A percentile compares a stretch with the other conserved stretches of the same genome.
phyloP scores from a whole-genome alignment of 2,113 vertebrate species.

The Ginglymostoma cirratum region DNA sequence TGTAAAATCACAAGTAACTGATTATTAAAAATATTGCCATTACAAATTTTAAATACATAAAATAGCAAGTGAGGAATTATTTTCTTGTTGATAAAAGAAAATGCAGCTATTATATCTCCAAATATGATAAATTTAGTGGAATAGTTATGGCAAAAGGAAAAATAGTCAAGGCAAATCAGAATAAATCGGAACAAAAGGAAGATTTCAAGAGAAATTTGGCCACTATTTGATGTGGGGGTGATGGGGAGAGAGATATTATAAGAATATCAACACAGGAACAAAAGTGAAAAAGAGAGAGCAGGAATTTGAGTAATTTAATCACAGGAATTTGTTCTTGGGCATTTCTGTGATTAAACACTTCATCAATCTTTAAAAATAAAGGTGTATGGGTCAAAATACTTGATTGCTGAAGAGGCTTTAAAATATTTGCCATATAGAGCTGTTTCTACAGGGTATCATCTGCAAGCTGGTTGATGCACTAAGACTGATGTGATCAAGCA shows the following conservation, averaged over 20 bases:
- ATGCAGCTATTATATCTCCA: not conserved
- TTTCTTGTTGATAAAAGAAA: not conserved
- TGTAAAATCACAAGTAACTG: conserved; percentile 23
- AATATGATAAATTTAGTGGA: not conserved
- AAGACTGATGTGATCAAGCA: not conserved
- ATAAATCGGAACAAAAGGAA: not conserved
- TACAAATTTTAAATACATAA: not conserved
- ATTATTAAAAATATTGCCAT: not conserved
- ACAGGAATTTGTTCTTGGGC: not conserved
- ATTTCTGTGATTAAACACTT: not conserved
- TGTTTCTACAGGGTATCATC: no score
- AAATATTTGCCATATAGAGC: not conserved
- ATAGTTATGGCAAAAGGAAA: not conserved
- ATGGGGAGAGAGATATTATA: not conserved
- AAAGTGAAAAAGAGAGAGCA: not conserved
- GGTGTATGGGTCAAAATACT: not conserved
- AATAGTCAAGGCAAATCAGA: not conserved
- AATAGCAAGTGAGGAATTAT: not conserved
- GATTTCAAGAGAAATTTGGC: not conserved
- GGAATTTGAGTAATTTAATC: not conserved
- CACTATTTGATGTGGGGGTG: not conserved
- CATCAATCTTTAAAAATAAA: not conserved
- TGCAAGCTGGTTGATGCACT: not conserved
- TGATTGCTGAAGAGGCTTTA: not conserved
- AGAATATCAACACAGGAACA: not conserved